Base-by-base conservation (phyloP, 37 sponge, comb jelly and placozoan species). In the Ephydatia muelleri region DNA sequence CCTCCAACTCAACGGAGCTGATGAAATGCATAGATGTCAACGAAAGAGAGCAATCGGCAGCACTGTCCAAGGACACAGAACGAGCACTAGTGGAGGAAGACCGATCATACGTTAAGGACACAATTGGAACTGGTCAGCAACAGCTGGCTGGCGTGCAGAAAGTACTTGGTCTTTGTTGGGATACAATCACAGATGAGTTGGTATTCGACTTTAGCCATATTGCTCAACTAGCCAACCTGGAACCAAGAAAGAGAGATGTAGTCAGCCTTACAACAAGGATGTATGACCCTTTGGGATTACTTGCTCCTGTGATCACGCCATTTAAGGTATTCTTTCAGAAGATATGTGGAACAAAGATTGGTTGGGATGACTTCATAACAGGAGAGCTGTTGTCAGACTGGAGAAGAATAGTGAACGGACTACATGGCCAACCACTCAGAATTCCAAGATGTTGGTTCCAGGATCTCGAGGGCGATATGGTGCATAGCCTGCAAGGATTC, bases 301-400 rank as follows among this genome's bases (percentile, higher is more conserved):
- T 73, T 9, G 33, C 74, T 4, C 74, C 74, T 5, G 65, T 80
- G 13, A 38, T 21, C 16, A 23, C 67, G 23, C 81, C n/a, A 68
- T 31, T 80, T 16, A 80, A 80, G 81, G 22, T 67, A 5, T 23
- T 80, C 25, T 80, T 80, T 80, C 81, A 67, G 34, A 69, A 80
- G 27, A 38, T 80, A 2, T 82, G 83, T 29, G n/a, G 13, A 5
- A 5, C 19, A 5, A 73, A 74, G 65, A 34, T 83, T 13, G 49
- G 49, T 40, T 83, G 84, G 84, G n/a, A n/a, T n/a, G n/a, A n/a
- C n/a, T n/a, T n/a, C n/a, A n/a, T n/a, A n/a, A n/a, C n/a, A n/a
- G n/a, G n/a, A n/a, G n/a, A n/a, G n/a, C n/a, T n/a, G n/a, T n/a
- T n/a, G n/a, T n/a, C n/a, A n/a, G n/a, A n/a, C n/a, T n/a, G n/a